Evolutionary conservation across 92 coral and sea anemone species (phyloP), one percentile per base, ranked within the genome.

Genomic region (Actinernus sp.): DNA sequence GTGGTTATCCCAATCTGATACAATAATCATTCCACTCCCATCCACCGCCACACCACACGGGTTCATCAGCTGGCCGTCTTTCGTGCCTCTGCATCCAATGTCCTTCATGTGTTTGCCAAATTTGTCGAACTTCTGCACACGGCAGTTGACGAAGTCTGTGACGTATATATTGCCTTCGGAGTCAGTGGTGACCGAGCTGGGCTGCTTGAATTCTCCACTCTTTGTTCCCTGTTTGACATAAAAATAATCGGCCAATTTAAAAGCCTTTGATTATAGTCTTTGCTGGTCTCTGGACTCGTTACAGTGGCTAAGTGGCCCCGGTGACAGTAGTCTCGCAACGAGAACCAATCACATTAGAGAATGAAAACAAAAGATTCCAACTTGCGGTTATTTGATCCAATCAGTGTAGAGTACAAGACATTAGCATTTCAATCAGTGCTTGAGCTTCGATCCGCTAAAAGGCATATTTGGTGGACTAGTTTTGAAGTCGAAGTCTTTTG

Each of bases 11-110:
- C 95, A 87, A 55, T 91, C 98, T 23, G 90, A 86, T 13, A 93
- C 98, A n/a, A 82, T 78, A 18, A 93, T 85, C 33, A 88, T 67
- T 11, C 98, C 95, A 50, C 85, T 82, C 12, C 69, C 63, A 26
- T 87, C 97, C 61, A 91, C 76, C 33, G 86, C 77, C 29, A 93
- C 77, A 4, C 98, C 98, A 31, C 93, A 90, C 17, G 98, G 98
- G 49, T 88, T 92, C 63, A 85, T 88, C 18, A 93, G 93, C 85
- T 83, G 98, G 29, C 98, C 98, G 39, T 81, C 89, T 38, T 76
- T 83, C 31, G 74, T 74, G 11, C 98, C 98, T 20, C 87, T 87
- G 17, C 86, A 23, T 32, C 98, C 98, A 31, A 93, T 87, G 26
- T 86, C 96, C 14, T 70, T 73, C 1, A 66, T 32, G 40, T 86